A percentile compares a stretch with the other conserved stretches of the same genome.
These are phyloP conservation scores for Bilobella aurantiaca DNA, from an alignment of 1,140 invertebrate genomes.

Conservation along the genomic window DNA sequence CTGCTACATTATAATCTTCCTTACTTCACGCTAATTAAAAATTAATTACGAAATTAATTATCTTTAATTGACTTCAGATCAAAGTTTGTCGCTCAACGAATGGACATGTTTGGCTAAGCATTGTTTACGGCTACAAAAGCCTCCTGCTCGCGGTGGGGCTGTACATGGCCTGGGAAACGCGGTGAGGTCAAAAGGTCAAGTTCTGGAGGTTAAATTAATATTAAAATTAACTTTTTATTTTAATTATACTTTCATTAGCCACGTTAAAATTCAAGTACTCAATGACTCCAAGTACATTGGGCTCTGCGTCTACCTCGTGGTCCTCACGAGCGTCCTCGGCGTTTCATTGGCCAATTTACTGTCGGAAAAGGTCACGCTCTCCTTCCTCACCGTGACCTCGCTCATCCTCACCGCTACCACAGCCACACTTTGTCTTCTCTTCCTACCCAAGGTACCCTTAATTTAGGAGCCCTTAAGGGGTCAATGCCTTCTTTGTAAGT, in stretches of 20 bases:
- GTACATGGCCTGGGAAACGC: constrained; percentile 96
- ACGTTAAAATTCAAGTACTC: constrained; percentile 90
- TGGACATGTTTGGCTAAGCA: constrained; percentile 73
- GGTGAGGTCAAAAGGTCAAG: constrained; percentile 38
- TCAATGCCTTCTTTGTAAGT: neutral
- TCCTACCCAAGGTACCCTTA: constrained; percentile 61
- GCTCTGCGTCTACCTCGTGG: constrained; percentile 81
- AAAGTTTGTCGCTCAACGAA: constrained; percentile 76
- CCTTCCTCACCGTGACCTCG: constrained; percentile 68
- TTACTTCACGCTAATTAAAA: too few relatives aligned
- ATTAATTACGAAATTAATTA: too few relatives aligned
- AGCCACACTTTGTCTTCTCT: constrained; percentile 70
- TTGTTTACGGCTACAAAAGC: constrained; percentile 80
- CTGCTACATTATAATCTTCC: too few relatives aligned
- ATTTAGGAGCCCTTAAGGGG: neutral
- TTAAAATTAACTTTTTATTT: neutral
- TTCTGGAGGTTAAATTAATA: neutral
- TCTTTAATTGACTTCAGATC: constrained; percentile 48
- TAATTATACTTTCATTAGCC: constrained; percentile 49
- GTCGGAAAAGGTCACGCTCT: constrained; percentile 68
- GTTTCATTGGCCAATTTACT: constrained; percentile 75
- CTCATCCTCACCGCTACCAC: constrained; percentile 77
- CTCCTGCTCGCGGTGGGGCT: constrained; percentile 75
- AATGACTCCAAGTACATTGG: constrained; percentile 97
- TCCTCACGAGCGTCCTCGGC: constrained; percentile 73